Conservation (phyloP, 2,888 invertebrate species). For the Agrypnus murinus region DNA sequence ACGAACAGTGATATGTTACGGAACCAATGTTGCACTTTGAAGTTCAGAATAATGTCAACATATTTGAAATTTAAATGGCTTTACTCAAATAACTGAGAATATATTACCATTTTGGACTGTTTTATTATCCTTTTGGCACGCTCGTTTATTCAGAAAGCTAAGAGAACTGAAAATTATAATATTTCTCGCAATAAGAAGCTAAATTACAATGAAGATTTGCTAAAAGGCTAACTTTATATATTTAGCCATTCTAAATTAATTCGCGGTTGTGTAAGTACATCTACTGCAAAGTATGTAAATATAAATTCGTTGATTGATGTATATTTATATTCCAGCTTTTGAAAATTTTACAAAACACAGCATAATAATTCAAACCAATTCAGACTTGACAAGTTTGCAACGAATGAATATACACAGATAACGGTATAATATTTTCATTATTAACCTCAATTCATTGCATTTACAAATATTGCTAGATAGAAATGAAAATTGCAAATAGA, state of each 20-base stretch:
- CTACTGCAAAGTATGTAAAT: background rate
- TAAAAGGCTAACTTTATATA: constrained; percentile 37
- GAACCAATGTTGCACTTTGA: constrained; percentile 28
- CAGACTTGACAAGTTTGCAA: too few species aligned
- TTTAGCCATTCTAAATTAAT: constrained; percentile 6
- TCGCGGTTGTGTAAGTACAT: background rate
- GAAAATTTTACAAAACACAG: background rate
- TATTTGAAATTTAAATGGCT: constrained; percentile 38
- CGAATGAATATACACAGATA: too few species aligned
- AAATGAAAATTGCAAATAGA: too few species aligned
- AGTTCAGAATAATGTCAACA: constrained; percentile 30
- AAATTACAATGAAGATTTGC: constrained; percentile 36
- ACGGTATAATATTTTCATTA: too few species aligned
- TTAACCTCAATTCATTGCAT: too few species aligned
- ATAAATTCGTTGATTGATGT: background rate
- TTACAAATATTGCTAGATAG: too few species aligned
- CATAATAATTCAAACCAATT: too few species aligned
- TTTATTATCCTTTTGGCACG: constrained; percentile 43
- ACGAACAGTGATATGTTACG: constrained; percentile 21
- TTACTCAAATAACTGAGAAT: constrained; percentile 34
- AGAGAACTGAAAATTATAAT: constrained; percentile 43
- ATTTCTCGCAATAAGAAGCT: constrained; percentile 27
- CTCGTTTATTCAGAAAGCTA: constrained; percentile 36
- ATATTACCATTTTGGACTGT: constrained; percentile 39
- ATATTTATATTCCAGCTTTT: constrained; percentile 1